Conservation (phyloP, 2,797 vertebrate genomes). For the Chrysocyon brachyurus region DNA sequence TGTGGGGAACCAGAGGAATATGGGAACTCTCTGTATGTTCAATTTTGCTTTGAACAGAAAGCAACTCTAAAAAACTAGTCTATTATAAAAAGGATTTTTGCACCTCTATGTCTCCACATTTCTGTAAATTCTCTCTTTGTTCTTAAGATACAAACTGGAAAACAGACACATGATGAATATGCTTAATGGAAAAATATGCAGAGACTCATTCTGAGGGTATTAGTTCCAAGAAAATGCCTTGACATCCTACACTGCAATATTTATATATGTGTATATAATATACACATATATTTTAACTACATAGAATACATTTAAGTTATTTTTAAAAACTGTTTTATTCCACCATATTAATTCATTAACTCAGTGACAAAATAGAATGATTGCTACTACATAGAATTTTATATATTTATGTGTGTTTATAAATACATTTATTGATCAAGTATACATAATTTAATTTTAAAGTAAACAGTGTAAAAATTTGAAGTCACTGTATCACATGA, state of each 20-base stretch:
- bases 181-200: neutral
- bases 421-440: neutral
- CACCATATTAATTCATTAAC: neutral
- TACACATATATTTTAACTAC: neutral
- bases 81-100: neutral
- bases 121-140: neutral
- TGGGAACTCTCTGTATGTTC: neutral
- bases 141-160: neutral
- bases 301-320: neutral
- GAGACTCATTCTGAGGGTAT: neutral
- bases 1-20: rapidly evolving
- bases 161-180: neutral
- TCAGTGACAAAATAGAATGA: neutral
- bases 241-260: rapidly evolving
- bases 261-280: neutral
- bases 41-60: neutral
- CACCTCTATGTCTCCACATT: neutral
- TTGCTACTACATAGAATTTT: neutral
- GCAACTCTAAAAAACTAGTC: neutral
- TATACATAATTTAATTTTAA: neutral
- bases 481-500: neutral
- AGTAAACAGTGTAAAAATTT: neutral
- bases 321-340: neutral
- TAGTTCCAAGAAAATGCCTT: neutral
- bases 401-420: neutral